Evolutionary conservation across 2,797 vertebrate species (phyloP).

Genomic region (Triplophysa bombifrons): DNA sequence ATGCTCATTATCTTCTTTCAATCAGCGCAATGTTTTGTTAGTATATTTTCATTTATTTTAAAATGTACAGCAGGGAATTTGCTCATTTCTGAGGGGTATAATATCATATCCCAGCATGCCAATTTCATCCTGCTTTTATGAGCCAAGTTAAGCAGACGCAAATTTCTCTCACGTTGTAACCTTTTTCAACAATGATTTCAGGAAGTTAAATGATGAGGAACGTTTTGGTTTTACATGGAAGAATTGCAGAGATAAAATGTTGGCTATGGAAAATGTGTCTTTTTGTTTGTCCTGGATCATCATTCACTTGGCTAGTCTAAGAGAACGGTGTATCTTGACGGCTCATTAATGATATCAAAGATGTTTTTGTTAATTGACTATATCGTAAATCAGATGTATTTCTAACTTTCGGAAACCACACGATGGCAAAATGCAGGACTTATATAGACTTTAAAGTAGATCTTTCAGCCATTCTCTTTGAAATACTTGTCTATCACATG

Average conservation of each 20-base stretch:
- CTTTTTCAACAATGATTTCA: slow-evolving; percentile 5
- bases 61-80: background rate
- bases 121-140: slow-evolving; percentile 7
- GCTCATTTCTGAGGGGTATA: background rate
- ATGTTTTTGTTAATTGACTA: no score
- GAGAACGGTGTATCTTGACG: background rate
- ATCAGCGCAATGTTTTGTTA: background rate
- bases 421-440: background rate
- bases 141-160: background rate
- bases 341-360: background rate
- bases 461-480: background rate
- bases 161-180: background rate
- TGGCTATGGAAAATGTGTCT: background rate
- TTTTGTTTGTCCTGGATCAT: background rate
- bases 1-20: slow-evolving; percentile 13
- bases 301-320: background rate
- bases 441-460: background rate
- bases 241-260: background rate
- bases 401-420: background rate
- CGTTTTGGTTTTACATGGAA: background rate
- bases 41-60: slow-evolving; percentile 25
- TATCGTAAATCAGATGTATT: background rate
- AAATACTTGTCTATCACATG: background rate
- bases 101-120: slow-evolving; percentile 18
- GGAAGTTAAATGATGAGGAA: slow-evolving; percentile 11